Evolutionary conservation across 1,140 invertebrate species (phyloP), one percentile per base, ranked within the genome.

Genomic region (Drosophila kurseongensis): DNA sequence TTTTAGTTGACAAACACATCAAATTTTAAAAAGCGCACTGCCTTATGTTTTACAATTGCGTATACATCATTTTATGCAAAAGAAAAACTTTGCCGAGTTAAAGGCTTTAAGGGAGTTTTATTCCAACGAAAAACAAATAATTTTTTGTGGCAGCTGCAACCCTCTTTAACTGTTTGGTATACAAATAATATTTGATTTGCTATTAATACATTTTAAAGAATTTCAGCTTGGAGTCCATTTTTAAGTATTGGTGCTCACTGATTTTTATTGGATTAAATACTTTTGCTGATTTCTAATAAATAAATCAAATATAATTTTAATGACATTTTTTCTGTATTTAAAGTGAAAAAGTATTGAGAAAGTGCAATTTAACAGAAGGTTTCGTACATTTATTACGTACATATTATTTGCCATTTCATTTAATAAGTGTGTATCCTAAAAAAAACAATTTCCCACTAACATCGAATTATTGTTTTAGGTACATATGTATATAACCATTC

Each of bases 21-120:
- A 35, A 29, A 32, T 16, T 16, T 0, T 8, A n/a, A 67, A 32
- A 27, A 36, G 16, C 8, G 5, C 0, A 14, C 9, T 5, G 9
- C 16, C 8, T 12, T 1, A 18, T 16, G 29, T 13, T 32, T 10
- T 14, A 32, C 8, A 32, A 50, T 35, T 66, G 56, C 42, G 66
- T 75, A 67, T 47, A 80, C 51, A 69, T 23, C 71, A 62, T 79
- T 75, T 66, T 61, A 55, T 58, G 63, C 42, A 66, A 58, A 7
- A 27, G 2, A 27, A 47, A 5, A 41, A 40, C 10, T 23, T 10
- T 18, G 42, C 9, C 16, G 23, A 18, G 10, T 13, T 5, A 10
- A 23, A 6, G 18, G 10, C 9, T 29, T 27, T n/a, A 48, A 48
- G 4, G 23, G 0, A 29, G 45, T 48, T 48, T 8, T 27, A 18